A percentile compares a stretch with the other conserved stretches of the same genome.
Evolutionary conservation across 2,888 invertebrate species (phyloP).

Genomic region (Epinotia ramella): DNA sequence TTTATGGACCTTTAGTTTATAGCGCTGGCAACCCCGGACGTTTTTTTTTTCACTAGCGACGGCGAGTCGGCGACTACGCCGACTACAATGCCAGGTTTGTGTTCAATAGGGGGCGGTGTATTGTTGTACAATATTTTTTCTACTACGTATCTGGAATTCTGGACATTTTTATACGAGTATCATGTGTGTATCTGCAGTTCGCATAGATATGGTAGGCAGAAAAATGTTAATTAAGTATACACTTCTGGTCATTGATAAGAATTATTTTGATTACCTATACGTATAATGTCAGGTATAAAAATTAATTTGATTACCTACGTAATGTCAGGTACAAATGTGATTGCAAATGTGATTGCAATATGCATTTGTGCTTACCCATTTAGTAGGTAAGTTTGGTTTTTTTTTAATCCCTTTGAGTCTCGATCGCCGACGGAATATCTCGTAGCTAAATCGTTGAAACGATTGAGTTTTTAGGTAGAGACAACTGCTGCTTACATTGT

Average conservation of each 20-base stretch:
- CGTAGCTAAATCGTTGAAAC: background rate
- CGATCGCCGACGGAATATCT: background rate
- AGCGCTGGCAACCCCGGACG: constrained; percentile 72
- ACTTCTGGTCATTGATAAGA: background rate
- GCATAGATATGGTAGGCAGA: constrained; percentile 62
- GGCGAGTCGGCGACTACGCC: no score
- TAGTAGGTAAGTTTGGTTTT: background rate
- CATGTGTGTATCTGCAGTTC: constrained; percentile 55
- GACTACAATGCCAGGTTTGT: constrained; percentile 66
- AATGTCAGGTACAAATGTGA: background rate
- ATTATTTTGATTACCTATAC: background rate
- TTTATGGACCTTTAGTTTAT: constrained; percentile 82
- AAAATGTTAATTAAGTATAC: constrained; percentile 33
- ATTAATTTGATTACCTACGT: no score
- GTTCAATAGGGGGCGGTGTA: constrained; percentile 82
- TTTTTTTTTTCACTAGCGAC: constrained; percentile 60
- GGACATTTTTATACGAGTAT: constrained; percentile 51
- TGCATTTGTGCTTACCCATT: background rate
- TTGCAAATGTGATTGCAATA: background rate
- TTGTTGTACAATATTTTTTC: constrained; percentile 80
- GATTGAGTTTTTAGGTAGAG: background rate
- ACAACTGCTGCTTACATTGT: constrained; percentile 2
- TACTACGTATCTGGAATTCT: constrained; percentile 59
- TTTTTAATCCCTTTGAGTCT: background rate
- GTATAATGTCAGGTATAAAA: no score